Base-by-base conservation (phyloP, 1,140 invertebrate species). In the Ptiloglossa arizonensis region DNA sequence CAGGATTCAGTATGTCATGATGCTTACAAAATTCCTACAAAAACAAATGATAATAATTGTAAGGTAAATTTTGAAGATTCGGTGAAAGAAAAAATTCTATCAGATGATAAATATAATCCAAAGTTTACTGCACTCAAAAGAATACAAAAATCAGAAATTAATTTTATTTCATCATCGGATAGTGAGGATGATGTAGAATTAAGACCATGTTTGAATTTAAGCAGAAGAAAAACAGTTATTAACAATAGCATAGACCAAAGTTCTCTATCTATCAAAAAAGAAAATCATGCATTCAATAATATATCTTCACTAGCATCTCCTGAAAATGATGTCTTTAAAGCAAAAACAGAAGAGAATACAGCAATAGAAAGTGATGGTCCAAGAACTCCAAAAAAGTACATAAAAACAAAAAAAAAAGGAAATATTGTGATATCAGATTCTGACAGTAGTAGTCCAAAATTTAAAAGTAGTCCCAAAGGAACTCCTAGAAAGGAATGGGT, bases 391-490 rank as follows among this genome's bases (percentile, higher is more conserved):
- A 44, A 63, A 29, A 44, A 78, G 54, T 19, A 2, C 27, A 41
- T 19, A 19, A 63, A 44, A 27, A 0, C 13, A 9, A n/a, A 15
- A 19, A 72, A n/a, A 24, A 48, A 48, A 41, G 60, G 57, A 67
- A 59, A 78, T 48, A 6, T 22, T 54, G 24, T 80, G 48, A 66
- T 67, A 80, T 86, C 80, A 22, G 83, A 86, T 66, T 86, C 83
- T 19, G 84, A 86, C 29, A 66, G 46, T 11, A 62, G 75, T 15
- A 86, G 67, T n/a, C 57, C 83, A 64, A 24, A 22, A 19, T 80
- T 60, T 48, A 86, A 86, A 22, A 46, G 5, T 8, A 80, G n/a
- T 48, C 5, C 22, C 1, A 59, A 59, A 4, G 13, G 0, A 41
- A 38, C 11, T 9, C 35, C 69, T 17, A 73, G 1, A 68, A 86